A percentile compares a stretch with the other conserved stretches of the same genome.
phyloP scores from a whole-genome alignment of 1,140 invertebrate species.

The Steinernema feltiae region DNA sequence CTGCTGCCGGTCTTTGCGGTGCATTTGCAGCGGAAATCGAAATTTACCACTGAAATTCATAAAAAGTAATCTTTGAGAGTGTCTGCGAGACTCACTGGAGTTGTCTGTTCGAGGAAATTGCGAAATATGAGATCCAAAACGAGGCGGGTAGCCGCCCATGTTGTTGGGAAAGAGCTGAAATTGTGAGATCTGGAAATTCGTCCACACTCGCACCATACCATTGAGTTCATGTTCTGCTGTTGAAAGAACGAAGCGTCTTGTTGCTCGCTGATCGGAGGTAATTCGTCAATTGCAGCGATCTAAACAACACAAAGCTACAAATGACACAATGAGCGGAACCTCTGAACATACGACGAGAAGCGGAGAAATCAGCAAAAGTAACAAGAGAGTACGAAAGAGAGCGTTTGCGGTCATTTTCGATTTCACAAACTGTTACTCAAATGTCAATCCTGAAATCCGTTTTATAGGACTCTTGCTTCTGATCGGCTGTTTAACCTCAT shows the following conservation, averaged over 20 bases:
- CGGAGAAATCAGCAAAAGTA: background rate
- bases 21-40: background rate
- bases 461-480: background rate
- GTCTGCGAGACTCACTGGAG: background rate
- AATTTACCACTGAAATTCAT: no score
- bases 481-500: background rate
- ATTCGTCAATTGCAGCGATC: background rate
- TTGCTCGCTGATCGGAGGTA: background rate
- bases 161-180: background rate
- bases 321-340: background rate
- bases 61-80: no score
- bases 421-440: background rate
- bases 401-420: background rate
- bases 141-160: background rate
- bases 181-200: background rate
- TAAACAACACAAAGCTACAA: background rate
- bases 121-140: background rate
- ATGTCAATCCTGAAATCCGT: background rate
- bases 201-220: background rate
- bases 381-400: background rate
- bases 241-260: background rate
- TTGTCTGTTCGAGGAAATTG: background rate
- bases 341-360: background rate
- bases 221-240: background rate
- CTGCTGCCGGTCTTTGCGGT: background rate